Evolutionary conservation across 1,140 invertebrate genomes (phyloP).

Genomic region (Polyergus mexicanus): DNA sequence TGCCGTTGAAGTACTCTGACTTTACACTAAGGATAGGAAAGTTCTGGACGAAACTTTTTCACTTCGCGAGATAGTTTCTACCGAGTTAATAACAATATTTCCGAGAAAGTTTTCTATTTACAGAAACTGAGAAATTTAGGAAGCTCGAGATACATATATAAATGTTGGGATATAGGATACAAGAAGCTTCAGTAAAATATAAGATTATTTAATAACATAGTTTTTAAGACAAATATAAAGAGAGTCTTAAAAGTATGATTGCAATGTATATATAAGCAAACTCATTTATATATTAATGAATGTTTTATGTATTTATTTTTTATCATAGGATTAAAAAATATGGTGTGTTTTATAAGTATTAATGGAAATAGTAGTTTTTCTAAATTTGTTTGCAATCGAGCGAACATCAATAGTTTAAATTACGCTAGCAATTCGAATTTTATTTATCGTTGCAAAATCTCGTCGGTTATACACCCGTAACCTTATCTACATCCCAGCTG

Average conservation of each 20-base stretch:
- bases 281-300: constrained; percentile 3
- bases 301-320: neutral
- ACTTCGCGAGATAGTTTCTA: constrained; percentile 65
- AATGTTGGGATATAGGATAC: constrained; percentile 39
- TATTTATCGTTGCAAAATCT: constrained; percentile 34
- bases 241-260: neutral
- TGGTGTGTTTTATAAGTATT: neutral
- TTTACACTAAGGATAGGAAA: constrained; percentile 49
- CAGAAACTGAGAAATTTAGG: constrained; percentile 60
- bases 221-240: constrained; percentile 9
- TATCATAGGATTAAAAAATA: neutral
- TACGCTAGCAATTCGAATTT: constrained; percentile 28
- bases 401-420: neutral
- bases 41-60: constrained; percentile 64
- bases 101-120: constrained; percentile 66
- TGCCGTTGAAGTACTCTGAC: constrained; percentile 49
- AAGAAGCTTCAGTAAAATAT: constrained; percentile 3
- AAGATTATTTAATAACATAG: constrained; percentile 26
- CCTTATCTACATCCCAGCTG: constrained; percentile 64
- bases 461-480: constrained; percentile 1
- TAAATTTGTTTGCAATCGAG: neutral
- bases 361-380: neutral
- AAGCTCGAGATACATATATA: constrained; percentile 34
- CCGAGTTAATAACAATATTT: constrained; percentile 68
- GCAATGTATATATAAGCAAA: neutral